These are phyloP conservation scores for Temnothorax rugatulus DNA, from an alignment of 2,888 invertebrate genomes.

Conservation along the genomic window DNA sequence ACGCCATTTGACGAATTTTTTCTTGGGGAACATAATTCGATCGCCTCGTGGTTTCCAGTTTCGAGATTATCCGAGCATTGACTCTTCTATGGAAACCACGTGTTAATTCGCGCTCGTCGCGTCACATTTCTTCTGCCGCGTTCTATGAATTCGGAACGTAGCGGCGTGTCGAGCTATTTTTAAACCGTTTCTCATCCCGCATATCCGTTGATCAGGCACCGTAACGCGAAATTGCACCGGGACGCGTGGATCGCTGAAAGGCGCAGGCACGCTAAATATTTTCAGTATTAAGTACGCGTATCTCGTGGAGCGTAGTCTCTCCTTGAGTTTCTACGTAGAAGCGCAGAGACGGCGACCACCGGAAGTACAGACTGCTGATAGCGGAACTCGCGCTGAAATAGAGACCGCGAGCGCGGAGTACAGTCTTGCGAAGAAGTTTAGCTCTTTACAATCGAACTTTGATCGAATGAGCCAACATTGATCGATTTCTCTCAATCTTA, in stretches of 20 bases:
- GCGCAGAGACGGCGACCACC: slow-evolving; percentile 68
- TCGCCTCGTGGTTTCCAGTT: background rate
- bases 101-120: slow-evolving; percentile 10
- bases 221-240: slow-evolving; percentile 19
- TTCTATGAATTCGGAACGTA: slow-evolving; percentile 29
- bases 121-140: slow-evolving; percentile 36
- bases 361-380: slow-evolving; percentile 80
- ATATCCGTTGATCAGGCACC: slow-evolving; percentile 16
- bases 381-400: slow-evolving; percentile 77
- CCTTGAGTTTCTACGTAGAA: slow-evolving; percentile 31
- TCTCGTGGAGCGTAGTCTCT: slow-evolving; percentile 13
- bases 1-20: slow-evolving; percentile 50
- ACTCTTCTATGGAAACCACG: slow-evolving; percentile 29
- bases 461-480: background rate
- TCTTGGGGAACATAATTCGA: background rate
- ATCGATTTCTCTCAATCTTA: background rate
- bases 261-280: slow-evolving; percentile 43
- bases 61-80: slow-evolving; percentile 25
- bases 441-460: background rate
- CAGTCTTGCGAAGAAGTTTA: slow-evolving; percentile 72
- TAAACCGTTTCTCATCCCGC: slow-evolving; percentile 6
- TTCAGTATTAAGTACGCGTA: slow-evolving; percentile 61
- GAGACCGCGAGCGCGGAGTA: slow-evolving; percentile 63
- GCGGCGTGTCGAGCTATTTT: slow-evolving; percentile 31
- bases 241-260: background rate